Evolutionary conservation across 2,797 vertebrate genomes (phyloP).

Genomic region (Gallinago stenura): DNA sequence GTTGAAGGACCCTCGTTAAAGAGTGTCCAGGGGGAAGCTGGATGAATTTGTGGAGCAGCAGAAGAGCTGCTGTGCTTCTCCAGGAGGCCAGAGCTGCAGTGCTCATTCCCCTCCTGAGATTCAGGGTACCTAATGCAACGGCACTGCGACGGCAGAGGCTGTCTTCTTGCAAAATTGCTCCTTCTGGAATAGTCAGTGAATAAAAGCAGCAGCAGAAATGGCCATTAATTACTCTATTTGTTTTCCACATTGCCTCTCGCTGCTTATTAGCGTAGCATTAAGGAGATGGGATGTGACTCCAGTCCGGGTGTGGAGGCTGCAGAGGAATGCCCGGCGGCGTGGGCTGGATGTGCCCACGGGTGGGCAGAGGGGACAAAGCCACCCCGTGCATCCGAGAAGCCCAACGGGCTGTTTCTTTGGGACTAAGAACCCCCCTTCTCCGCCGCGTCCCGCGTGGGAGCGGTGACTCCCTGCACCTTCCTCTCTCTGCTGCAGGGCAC

Average conservation of each 20-base stretch:
- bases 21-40: not conserved
- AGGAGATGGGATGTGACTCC: not conserved
- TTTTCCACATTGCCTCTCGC: not conserved
- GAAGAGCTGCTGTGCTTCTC: not conserved
- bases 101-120: not conserved
- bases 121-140: not conserved
- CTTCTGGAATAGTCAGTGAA: slow-evolving; percentile 10
- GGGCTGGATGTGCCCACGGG: fast-evolving
- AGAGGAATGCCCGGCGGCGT: not conserved
- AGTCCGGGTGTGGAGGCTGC: not conserved
- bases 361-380: not conserved
- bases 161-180: not conserved
- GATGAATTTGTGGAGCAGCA: not conserved
- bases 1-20: not conserved
- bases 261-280: not conserved
- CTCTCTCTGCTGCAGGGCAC: not conserved
- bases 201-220: slow-evolving; percentile 17
- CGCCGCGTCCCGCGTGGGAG: fast-evolving
- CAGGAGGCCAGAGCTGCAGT: not conserved
- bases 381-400: fast-evolving
- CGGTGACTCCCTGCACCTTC: fast-evolving
- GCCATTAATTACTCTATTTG: slow-evolving; percentile 30
- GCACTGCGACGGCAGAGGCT: not conserved
- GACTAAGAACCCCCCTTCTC: fast-evolving
- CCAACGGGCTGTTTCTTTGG: not conserved